These are phyloP conservation scores for Cerceris ruficornis DNA, from an alignment of 2,888 invertebrate genomes.

Conservation along the genomic window DNA sequence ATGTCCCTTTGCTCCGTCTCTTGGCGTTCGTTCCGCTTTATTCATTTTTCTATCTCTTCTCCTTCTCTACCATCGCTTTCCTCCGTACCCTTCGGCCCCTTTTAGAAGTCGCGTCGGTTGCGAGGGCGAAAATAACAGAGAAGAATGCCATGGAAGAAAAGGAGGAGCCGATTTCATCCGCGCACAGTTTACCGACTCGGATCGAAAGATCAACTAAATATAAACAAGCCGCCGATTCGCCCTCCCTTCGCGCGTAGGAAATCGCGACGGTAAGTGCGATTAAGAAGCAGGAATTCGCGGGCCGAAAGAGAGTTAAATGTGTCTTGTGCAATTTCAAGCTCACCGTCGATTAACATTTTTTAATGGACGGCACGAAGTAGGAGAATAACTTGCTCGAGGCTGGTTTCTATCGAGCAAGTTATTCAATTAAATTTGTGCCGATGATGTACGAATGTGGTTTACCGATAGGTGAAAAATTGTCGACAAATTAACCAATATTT, in stretches of 20 bases:
- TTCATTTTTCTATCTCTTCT: slow-evolving; percentile 59
- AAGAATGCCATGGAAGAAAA: slow-evolving; percentile 57
- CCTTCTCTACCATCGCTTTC: slow-evolving; percentile 31
- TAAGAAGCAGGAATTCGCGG: slow-evolving; percentile 27
- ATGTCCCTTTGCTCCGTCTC: slow-evolving; percentile 52
- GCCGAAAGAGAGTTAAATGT: slow-evolving; percentile 6
- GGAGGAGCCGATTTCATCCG: slow-evolving; percentile 59
- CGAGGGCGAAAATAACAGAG: slow-evolving; percentile 72
- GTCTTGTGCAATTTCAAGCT: slow-evolving; percentile 13
- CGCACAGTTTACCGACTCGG: slow-evolving; percentile 65
- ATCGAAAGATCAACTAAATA: slow-evolving; percentile 78
- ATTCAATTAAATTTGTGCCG: too few species aligned
- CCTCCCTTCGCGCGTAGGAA: slow-evolving; percentile 9
- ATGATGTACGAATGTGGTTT: too few species aligned
- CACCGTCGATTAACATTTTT: too few species aligned
- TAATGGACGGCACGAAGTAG: neutral
- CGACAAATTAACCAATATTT: too few species aligned
- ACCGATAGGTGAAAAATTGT: too few species aligned
- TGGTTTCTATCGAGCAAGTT: neutral
- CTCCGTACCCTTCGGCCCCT: slow-evolving; percentile 21
- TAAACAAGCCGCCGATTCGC: slow-evolving; percentile 65
- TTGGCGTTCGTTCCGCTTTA: slow-evolving; percentile 48
- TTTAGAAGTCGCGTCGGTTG: slow-evolving; percentile 52
- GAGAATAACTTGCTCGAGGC: neutral
- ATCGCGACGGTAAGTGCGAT: slow-evolving; percentile 30